phyloP scores from a whole-genome alignment of 2,888 invertebrate species.

The Uloborus plumipes region DNA sequence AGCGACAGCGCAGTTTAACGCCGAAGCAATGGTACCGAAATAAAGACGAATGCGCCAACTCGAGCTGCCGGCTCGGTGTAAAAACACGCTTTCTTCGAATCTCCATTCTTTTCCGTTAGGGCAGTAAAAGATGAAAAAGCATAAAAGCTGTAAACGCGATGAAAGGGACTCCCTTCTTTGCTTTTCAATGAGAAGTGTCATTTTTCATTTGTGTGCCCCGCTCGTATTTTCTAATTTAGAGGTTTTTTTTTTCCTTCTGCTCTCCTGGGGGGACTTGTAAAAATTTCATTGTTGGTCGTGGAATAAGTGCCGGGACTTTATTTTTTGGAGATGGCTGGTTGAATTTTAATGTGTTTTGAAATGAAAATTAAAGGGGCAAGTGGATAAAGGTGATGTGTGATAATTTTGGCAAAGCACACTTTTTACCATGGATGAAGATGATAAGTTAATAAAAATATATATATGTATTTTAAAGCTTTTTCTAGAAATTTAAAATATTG shows the following conservation, averaged over 20 bases:
- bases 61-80: slow-evolving; percentile 2
- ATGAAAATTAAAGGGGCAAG: too few relatives aligned
- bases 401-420: too few relatives aligned
- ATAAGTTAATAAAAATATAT: too few relatives aligned
- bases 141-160: slow-evolving; percentile 49
- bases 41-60: slow-evolving; percentile 44
- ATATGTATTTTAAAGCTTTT: too few relatives aligned
- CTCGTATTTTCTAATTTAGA: slow-evolving; percentile 55
- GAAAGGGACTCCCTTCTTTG: slow-evolving; percentile 47
- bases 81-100: neutral
- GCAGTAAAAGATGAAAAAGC: slow-evolving; percentile 42
- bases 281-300: neutral
- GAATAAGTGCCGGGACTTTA: too few relatives aligned
- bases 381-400: too few relatives aligned
- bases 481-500: too few relatives aligned
- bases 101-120: slow-evolving; percentile 13
- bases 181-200: slow-evolving; percentile 42
- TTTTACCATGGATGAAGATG: too few relatives aligned
- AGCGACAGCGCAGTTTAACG: too few relatives aligned
- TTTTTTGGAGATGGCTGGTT: too few relatives aligned
- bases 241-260: slow-evolving; percentile 32
- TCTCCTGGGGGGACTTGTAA: neutral
- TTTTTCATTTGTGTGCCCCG: slow-evolving; percentile 46
- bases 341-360: too few relatives aligned
- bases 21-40: slow-evolving; percentile 6